Base-by-base conservation (phyloP, 2,888 invertebrate genomes). In the Allygus modestus region DNA sequence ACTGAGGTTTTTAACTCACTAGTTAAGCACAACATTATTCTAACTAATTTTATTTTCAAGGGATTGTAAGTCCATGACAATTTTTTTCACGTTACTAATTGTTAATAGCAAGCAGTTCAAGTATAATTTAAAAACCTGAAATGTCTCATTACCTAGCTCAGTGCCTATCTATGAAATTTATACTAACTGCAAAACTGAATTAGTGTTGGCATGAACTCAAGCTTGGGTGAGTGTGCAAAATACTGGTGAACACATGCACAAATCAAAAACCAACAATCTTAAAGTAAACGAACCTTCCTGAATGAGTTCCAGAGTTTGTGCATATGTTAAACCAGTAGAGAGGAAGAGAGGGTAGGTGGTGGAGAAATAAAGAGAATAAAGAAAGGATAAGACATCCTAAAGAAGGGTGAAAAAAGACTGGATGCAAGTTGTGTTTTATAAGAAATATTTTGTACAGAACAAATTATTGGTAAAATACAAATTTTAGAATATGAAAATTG, bases 191-290 rank as follows among this genome's bases (percentile, higher is more conserved):
- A 28, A 65, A 65, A 28, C 65, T 65, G 7, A 11, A 28, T 65
- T 65, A 65, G 65, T 65, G 65, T 28, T 31, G 11, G 15, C 17
- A 28, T 15, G 5, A 65, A 31, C 12, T 65, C 65, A 65, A 65
- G 65, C 65, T 28, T 65, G 1, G 31, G 65, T 65, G 65, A 31
- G 31, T 28, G 65, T 28, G 65, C 65, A 65, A 65, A 58, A 15
- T 17, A 28, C 65, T 65, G 65, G 81, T 54, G 58, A 69, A 84
- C 81, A 69, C 84, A 81, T 82, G 81, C 81, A 81, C 81, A 81
- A 84, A 71, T 61, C 81, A 84, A 61, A 81, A 54, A 73, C 28
- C 28, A 54, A 41, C 28, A 43, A 28, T 46, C 51, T 46, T n/a
- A 69, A 73, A 51, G 33, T 31, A 20, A 28, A 46, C 82, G 23